Conservation (phyloP, 2,888 invertebrate species). For the Ceraclea dissimilis region DNA sequence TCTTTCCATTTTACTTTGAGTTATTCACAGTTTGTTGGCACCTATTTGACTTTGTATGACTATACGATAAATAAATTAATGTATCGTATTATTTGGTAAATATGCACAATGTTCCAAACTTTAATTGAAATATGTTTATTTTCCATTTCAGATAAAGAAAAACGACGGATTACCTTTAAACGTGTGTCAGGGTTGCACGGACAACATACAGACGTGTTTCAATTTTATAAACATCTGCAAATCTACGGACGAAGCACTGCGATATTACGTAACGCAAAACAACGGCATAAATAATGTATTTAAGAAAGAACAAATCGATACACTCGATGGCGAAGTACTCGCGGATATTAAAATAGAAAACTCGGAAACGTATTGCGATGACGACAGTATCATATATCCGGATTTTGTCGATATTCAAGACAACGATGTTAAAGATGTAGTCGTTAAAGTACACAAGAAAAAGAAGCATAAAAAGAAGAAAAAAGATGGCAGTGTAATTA, state of each 20-base stretch:
- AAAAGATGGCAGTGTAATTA: background rate
- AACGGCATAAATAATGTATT: slow-evolving; percentile 1
- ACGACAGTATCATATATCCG: background rate
- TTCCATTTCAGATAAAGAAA: slow-evolving; percentile 28
- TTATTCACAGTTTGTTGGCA: too few relatives aligned
- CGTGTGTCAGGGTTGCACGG: slow-evolving; percentile 44
- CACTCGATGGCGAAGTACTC: background rate
- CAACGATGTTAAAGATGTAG: background rate
- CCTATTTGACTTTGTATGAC: background rate
- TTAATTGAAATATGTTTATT: too few relatives aligned
- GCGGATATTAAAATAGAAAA: slow-evolving; percentile 10
- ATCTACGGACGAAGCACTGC: slow-evolving; percentile 11
- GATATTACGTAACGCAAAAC: slow-evolving; percentile 8
- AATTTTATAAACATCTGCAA: slow-evolving; percentile 37
- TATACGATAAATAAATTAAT: background rate
- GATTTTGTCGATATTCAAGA: background rate
- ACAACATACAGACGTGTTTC: slow-evolving; percentile 44
- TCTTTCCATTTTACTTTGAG: too few relatives aligned
- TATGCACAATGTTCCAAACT: too few relatives aligned
- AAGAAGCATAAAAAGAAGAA: slow-evolving; percentile 6
- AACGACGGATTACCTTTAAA: slow-evolving; percentile 44
- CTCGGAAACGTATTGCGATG: background rate
- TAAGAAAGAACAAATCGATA: background rate
- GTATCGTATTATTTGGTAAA: too few relatives aligned
- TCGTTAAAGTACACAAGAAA: slow-evolving; percentile 2